Evolutionary conservation across 2,113 vertebrate species (phyloP).

Genomic region (Microcebus jonahi): DNA sequence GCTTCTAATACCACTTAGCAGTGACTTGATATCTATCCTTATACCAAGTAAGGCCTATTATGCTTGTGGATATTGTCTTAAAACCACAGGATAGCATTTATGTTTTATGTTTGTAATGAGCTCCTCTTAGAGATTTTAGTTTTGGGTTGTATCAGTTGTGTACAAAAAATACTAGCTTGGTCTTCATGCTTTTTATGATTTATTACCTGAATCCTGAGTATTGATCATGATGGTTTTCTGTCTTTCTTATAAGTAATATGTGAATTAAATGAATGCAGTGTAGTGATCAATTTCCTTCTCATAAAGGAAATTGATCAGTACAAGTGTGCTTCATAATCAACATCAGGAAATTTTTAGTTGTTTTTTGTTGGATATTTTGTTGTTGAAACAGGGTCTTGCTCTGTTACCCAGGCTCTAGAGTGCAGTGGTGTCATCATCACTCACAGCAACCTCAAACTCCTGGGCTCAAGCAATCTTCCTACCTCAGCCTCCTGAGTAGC

Average conservation of each 20-base stretch:
- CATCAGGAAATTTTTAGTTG: not conserved
- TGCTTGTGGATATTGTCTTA: constrained; percentile 10
- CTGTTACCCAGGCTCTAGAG: too few species aligned
- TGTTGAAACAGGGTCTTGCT: too few species aligned
- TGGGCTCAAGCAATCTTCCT: too few species aligned
- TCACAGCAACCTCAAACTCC: too few species aligned
- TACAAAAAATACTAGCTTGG: not conserved
- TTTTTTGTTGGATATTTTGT: not conserved
- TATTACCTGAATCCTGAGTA: not conserved
- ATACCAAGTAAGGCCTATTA: not conserved
- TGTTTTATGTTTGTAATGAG: not conserved
- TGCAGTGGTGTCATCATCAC: too few species aligned
- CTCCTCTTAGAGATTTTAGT: not conserved
- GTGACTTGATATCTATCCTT: not conserved
- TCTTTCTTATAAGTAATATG: not conserved
- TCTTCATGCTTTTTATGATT: not conserved
- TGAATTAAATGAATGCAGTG: not conserved
- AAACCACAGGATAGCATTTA: not conserved
- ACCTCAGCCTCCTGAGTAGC: too few species aligned
- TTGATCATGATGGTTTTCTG: not conserved
- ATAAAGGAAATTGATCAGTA: not conserved
- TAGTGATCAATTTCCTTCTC: not conserved
- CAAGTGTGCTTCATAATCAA: not conserved
- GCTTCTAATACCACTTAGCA: not conserved
- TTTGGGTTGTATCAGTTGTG: not conserved